These are phyloP conservation scores for Drosophila nigromelanica DNA, from an alignment of 1,140 invertebrate genomes.

Conservation along the genomic window DNA sequence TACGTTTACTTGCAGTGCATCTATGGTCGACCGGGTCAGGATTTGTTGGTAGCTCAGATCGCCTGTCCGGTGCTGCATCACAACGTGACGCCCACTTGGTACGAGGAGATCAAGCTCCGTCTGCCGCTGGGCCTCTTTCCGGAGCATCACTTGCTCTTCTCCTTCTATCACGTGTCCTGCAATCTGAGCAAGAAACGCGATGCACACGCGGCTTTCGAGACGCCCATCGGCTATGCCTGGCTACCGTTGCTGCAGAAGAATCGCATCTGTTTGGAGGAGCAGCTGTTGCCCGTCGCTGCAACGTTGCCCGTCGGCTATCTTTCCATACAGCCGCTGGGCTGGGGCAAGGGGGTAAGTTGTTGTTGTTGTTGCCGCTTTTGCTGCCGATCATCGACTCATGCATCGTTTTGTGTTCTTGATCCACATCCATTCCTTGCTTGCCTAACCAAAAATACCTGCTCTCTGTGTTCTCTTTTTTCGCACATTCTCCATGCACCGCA, in stretches of 20 bases:
- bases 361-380: slow-evolving; percentile 22
- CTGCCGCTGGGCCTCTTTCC: slow-evolving; percentile 91
- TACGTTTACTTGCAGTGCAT: slow-evolving; percentile 87
- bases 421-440: slow-evolving; percentile 44
- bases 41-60: slow-evolving; percentile 86
- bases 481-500: slow-evolving; percentile 40
- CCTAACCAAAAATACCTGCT: slow-evolving; percentile 61
- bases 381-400: slow-evolving; percentile 62
- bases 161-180: slow-evolving; percentile 95
- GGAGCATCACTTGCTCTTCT: slow-evolving; percentile 94
- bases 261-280: slow-evolving; percentile 91
- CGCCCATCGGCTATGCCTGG: slow-evolving; percentile 96
- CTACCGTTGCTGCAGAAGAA: slow-evolving; percentile 92
- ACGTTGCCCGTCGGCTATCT: slow-evolving; percentile 94
- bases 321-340: slow-evolving; percentile 93
- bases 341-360: slow-evolving; percentile 93
- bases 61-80: slow-evolving; percentile 92
- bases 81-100: slow-evolving; percentile 91
- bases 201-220: slow-evolving; percentile 88
- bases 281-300: slow-evolving; percentile 92
- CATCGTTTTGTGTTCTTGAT: slow-evolving; percentile 33
- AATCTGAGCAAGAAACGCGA: slow-evolving; percentile 93
- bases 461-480: slow-evolving; percentile 47
- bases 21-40: slow-evolving; percentile 89
- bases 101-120: slow-evolving; percentile 94